These are phyloP conservation scores for Gila robusta DNA, from an alignment of 2,797 vertebrate species.

Conservation along the genomic window DNA sequence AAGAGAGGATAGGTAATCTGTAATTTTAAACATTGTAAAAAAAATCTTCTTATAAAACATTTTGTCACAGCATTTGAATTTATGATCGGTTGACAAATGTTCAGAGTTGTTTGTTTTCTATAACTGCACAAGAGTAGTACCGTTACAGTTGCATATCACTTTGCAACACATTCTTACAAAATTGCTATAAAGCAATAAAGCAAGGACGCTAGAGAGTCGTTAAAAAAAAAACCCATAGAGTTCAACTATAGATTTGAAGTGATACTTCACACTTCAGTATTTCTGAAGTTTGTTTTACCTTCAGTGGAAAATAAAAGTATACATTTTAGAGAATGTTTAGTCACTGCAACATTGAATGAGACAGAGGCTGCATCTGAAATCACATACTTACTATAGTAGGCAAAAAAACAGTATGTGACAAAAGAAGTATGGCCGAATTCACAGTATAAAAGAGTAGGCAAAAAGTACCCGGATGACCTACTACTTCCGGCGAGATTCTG, in stretches of 20 bases:
- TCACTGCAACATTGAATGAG: neutral
- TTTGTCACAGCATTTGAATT: neutral
- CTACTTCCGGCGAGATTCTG: too few relatives aligned
- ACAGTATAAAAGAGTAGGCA: too few relatives aligned
- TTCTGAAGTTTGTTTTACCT: neutral
- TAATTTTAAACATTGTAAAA: constrained; percentile 12
- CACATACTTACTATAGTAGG: too few relatives aligned
- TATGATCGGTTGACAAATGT: neutral
- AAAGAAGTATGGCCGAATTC: too few relatives aligned
- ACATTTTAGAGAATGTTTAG: neutral
- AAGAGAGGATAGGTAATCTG: neutral
- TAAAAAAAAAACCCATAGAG: neutral
- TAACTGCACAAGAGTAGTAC: neutral
- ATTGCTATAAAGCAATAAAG: too few relatives aligned
- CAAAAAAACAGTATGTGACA: too few relatives aligned
- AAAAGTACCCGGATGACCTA: too few relatives aligned
- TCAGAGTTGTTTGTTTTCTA: neutral
- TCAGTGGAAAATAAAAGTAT: neutral
- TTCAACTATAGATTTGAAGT: neutral
- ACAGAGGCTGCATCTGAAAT: neutral
- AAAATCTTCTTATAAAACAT: neutral
- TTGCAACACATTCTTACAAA: neutral
- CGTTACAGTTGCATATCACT: neutral
- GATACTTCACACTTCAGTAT: neutral
- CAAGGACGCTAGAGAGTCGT: too few relatives aligned